A percentile compares a stretch with the other conserved stretches of the same genome.
Conservation (phyloP, 2,888 invertebrate species). For the Galerucella calmariensis region DNA sequence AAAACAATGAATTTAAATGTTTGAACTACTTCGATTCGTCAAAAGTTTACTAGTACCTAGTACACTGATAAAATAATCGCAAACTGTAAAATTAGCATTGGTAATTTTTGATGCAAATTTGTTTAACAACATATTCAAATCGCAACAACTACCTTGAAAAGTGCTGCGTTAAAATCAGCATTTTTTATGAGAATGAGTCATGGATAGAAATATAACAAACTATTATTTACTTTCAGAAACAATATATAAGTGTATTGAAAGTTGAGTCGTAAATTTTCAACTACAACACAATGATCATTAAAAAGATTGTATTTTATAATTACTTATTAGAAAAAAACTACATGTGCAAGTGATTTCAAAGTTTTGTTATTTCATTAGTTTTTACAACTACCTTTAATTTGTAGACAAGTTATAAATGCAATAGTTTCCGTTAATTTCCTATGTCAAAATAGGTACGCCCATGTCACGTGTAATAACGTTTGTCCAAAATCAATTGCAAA, state of each 20-base stretch:
- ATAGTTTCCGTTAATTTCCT: no score
- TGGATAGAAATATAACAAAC: conserved; percentile 14
- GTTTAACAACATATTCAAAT: conserved; percentile 7
- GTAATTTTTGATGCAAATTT: conserved; percentile 8
- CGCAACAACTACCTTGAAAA: conserved; percentile 5
- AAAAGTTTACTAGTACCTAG: neutral
- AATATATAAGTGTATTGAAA: conserved; percentile 2
- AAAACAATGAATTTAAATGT: neutral
- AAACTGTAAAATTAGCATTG: conserved; percentile 10
- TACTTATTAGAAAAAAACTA: neutral
- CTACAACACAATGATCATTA: neutral
- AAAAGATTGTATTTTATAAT: neutral
- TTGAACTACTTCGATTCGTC: neutral
- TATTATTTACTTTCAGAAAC: conserved; percentile 22
- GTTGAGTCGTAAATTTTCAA: conserved; percentile 13
- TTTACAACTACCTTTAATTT: neutral
- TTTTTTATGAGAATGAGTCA: conserved; percentile 20
- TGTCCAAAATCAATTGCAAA: no score
- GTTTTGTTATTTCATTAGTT: neutral
- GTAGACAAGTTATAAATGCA: no score
- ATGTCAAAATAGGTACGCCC: no score
- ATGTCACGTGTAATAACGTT: no score
- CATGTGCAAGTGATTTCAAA: neutral
- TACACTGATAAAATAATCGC: neutral
- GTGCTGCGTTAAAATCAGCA: conserved; percentile 8